Conservation (phyloP, 2,888 invertebrate species). For the Gerris lacustris region DNA sequence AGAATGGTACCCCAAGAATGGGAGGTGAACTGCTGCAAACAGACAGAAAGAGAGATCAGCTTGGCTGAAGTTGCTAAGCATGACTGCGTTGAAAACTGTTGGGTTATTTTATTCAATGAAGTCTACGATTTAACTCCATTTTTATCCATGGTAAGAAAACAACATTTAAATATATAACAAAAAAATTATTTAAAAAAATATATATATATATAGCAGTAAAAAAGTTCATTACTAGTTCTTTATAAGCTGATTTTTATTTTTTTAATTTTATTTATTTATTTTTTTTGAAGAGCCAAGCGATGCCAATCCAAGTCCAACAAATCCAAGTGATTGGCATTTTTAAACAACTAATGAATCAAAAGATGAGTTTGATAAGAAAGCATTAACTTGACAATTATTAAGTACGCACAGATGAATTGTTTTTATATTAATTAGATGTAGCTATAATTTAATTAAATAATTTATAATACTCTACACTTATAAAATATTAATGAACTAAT, state of each 20-base stretch:
- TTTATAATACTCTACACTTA: background rate
- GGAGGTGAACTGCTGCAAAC: background rate
- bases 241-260: too few relatives aligned
- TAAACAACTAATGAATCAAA: too few relatives aligned
- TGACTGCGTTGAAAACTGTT: background rate
- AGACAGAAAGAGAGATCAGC: background rate
- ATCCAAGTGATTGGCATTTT: too few relatives aligned
- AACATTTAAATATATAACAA: background rate
- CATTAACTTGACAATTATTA: too few relatives aligned
- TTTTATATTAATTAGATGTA: too few relatives aligned
- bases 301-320: background rate
- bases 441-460: too few relatives aligned
- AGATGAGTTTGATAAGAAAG: too few relatives aligned
- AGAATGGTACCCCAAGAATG: background rate
- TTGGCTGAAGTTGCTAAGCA: conserved; percentile 3
- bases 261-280: too few relatives aligned
- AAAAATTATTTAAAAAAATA: background rate
- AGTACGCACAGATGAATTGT: too few relatives aligned
- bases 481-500: background rate
- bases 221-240: too few relatives aligned
- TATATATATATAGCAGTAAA: too few relatives aligned
- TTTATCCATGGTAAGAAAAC: background rate
- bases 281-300: too few relatives aligned
- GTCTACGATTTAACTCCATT: conserved; percentile 5
- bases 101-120: background rate